Evolutionary conservation across 2,888 invertebrate genomes (phyloP).

Genomic region (Cyrtodaria siliqua): DNA sequence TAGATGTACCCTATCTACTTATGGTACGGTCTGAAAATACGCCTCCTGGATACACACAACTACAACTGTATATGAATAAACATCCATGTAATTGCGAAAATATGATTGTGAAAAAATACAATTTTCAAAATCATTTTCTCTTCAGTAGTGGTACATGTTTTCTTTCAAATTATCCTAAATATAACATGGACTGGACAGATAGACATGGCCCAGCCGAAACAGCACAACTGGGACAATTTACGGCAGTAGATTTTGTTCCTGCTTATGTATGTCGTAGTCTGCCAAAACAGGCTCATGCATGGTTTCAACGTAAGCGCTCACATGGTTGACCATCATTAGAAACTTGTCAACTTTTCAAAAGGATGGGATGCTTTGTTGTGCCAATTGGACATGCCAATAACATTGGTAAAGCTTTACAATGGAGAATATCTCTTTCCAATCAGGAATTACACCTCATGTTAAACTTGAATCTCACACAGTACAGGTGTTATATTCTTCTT

Average conservation of each 20-base stretch:
- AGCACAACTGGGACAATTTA: not conserved
- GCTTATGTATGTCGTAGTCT: slow-evolving; percentile 2
- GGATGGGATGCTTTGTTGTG: slow-evolving; percentile 12
- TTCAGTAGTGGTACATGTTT: no score
- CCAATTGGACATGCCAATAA: slow-evolving; percentile 18
- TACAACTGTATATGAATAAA: no score
- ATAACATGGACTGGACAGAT: no score
- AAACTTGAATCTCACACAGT: slow-evolving; percentile 22
- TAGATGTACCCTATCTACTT: no score
- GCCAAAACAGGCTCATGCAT: not conserved
- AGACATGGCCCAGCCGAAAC: slow-evolving; percentile 12
- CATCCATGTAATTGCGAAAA: no score
- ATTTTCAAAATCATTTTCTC: no score
- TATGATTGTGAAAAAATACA: no score
- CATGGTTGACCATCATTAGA: slow-evolving; percentile 5
- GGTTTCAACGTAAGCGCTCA: not conserved
- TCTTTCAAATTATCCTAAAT: no score
- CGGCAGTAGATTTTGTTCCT: not conserved
- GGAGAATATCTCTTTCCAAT: slow-evolving; percentile 31
- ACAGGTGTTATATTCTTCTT: slow-evolving; percentile 36
- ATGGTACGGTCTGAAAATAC: no score
- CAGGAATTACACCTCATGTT: slow-evolving; percentile 31
- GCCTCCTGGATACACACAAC: no score
- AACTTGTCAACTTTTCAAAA: not conserved
- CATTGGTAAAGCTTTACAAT: slow-evolving; percentile 8